These are phyloP conservation scores for Bombylius discolor DNA, from an alignment of 2,888 invertebrate genomes.

Conservation along the genomic window DNA sequence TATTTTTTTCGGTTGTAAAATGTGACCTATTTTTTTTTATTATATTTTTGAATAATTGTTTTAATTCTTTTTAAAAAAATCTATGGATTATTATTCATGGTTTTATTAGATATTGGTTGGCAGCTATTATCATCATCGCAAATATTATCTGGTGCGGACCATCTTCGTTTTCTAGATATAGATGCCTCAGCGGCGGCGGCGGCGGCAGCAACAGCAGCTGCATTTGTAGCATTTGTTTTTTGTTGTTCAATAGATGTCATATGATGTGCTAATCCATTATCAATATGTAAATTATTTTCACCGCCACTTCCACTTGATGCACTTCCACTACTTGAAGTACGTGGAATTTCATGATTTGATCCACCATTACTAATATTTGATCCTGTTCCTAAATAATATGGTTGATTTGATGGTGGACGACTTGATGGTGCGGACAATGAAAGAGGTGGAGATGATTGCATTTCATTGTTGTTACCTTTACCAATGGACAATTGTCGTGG, in stretches of 20 bases:
- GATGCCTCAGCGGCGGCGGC: conserved; percentile 19
- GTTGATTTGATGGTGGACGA: conserved; percentile 11
- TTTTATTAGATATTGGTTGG: conserved; percentile 13
- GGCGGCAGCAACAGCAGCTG: conserved; percentile 11
- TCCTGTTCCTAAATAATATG: conserved; percentile 8
- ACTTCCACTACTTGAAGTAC: background rate
- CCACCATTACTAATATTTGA: too few relatives aligned
- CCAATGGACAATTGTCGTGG: conserved; percentile 1
- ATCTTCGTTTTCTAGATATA: conserved; percentile 31
- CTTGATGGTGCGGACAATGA: conserved; percentile 3
- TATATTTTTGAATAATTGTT: too few relatives aligned
- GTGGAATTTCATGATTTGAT: background rate
- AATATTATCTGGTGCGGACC: conserved; percentile 41
- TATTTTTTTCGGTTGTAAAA: too few relatives aligned
- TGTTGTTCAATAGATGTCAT: conserved; percentile 5
- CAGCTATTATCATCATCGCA: conserved; percentile 28
- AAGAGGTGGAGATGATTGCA: conserved; percentile 6
- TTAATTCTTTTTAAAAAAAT: too few relatives aligned
- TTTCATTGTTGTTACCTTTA: conserved; percentile 3
- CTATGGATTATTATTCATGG: conserved; percentile 3
- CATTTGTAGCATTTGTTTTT: background rate
- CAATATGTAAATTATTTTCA: background rate
- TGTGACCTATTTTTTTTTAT: too few relatives aligned
- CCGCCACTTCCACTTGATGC: background rate
- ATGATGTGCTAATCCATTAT: background rate